Base-by-base conservation (phyloP, 1,140 invertebrate species). In the Zaprionus ghesquierei region DNA sequence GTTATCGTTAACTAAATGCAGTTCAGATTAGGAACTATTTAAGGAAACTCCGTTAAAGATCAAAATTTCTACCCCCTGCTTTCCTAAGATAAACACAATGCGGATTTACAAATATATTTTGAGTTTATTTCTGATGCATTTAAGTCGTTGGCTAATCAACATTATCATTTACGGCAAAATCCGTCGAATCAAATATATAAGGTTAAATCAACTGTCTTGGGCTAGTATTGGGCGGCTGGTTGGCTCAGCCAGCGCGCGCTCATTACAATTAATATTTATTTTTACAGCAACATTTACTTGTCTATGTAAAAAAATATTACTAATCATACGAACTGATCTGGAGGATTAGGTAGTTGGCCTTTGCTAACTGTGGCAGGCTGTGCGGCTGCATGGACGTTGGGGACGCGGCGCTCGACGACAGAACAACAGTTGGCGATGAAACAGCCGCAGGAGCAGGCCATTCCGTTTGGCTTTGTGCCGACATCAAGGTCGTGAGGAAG, bases 261-360 rank as follows among this genome's bases (percentile, higher is more conserved):
- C 63, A 66, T 53, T 60, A n/a, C 18, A 54, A 38, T 56, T 58
- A 64, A 22, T 46, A 50, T 61, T 35, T 49, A 38, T 49, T 73
- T 55, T 64, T 74, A 74, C 58, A 69, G 59, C 59, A 75, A 64
- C 61, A 61, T 56, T 77, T 60, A 76, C 63, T 81, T 65, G 70
- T 65, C 76, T 82, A 76, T 56, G 76, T 87, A 87, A 63, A 79
- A 89, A 87, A 87, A 87, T 87, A 89, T 84, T 75, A 69, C 75
- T 87, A 85, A 78, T 75, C 56, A 69, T 38, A 60, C 51, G 70
- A 64, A 60, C 44, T 58, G 25, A 58, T 62, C 51, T 27, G 59
- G 38, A 27, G 44, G 44, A 62, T 54, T 33, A 9, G 41, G 12
- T 22, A 5, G 15, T 27, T 23, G 20, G 59, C 20, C 49, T 41